Percentiles rank a stretch among this genome's conserved stretches.
Conservation (phyloP, 2,113 vertebrate species). For the Sinocyclocheilus maitianheensis region DNA sequence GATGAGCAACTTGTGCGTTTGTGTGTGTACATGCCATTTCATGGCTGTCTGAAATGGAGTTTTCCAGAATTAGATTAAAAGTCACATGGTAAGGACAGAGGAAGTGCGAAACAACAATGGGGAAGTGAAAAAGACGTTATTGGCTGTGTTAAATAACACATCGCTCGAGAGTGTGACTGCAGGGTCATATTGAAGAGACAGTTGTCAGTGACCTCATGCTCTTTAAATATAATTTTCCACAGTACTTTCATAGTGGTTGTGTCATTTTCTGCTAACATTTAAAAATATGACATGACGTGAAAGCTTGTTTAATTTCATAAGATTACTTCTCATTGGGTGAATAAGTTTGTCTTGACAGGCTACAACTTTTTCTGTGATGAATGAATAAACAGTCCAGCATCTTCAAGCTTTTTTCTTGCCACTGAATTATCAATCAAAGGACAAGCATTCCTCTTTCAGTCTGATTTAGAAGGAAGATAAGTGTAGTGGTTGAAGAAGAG, state of each 20-base stretch:
- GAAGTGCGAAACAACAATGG: slow-evolving; percentile 28
- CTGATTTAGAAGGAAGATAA: neutral
- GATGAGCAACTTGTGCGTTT: neutral
- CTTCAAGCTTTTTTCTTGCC: neutral
- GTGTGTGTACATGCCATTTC: neutral
- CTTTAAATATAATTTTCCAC: neutral
- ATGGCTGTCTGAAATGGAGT: neutral
- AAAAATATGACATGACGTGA: neutral
- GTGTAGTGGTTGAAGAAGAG: neutral
- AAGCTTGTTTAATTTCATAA: neutral
- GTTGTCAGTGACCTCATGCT: neutral
- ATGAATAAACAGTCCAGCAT: neutral
- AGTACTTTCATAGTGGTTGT: neutral
- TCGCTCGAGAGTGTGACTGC: neutral
- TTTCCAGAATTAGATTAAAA: neutral
- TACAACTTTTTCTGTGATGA: neutral
- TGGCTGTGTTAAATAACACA: slow-evolving; percentile 10
- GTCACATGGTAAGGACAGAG: slow-evolving; percentile 46
- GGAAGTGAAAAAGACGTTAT: slow-evolving; percentile 47
- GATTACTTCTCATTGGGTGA: neutral
- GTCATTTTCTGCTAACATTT: neutral
- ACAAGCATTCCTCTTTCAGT: neutral
- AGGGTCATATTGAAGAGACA: neutral
- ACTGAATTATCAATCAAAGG: neutral
- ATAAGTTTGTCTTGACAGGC: neutral